These are phyloP conservation scores for Gryllus bimaculatus DNA, from an alignment of 1,140 invertebrate species.

Conservation along the genomic window DNA sequence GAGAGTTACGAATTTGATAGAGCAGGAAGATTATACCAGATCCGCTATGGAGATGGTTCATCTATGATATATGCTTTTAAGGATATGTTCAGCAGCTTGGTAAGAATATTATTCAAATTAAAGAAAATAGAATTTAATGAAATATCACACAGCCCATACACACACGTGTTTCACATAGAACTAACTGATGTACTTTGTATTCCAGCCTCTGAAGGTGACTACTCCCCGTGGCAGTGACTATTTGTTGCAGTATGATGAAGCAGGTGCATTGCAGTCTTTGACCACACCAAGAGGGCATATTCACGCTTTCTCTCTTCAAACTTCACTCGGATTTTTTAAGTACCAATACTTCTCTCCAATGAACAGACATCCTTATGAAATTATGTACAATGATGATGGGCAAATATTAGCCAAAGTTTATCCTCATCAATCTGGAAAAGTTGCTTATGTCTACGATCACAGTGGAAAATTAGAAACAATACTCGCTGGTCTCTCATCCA, in stretches of 20 bases:
- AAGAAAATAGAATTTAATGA: not conserved
- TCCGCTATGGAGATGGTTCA: slow-evolving; percentile 78
- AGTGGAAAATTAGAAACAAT: slow-evolving; percentile 73
- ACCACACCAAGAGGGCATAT: slow-evolving; percentile 88
- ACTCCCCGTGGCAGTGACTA: slow-evolving; percentile 88
- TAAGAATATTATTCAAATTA: slow-evolving; percentile 30
- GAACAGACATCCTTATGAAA: slow-evolving; percentile 80
- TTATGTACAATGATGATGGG: slow-evolving; percentile 82
- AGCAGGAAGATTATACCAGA: slow-evolving; percentile 74
- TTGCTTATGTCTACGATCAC: slow-evolving; percentile 74
- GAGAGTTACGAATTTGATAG: slow-evolving; percentile 83
- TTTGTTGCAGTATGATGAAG: slow-evolving; percentile 81
- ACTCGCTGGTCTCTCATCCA: slow-evolving; percentile 78
- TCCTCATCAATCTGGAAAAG: slow-evolving; percentile 80
- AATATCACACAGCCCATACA: not conserved
- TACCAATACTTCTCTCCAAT: slow-evolving; percentile 86
- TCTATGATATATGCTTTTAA: slow-evolving; percentile 80
- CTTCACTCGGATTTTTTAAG: slow-evolving; percentile 85
- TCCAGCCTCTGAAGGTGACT: slow-evolving; percentile 76
- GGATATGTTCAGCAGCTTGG: slow-evolving; percentile 74
- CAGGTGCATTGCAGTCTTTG: slow-evolving; percentile 79
- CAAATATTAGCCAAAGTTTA: slow-evolving; percentile 80
- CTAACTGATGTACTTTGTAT: slow-evolving; percentile 22
- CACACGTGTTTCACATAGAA: not conserved
- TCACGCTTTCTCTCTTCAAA: slow-evolving; percentile 83